Evolutionary conservation across 2,113 vertebrate genomes (phyloP).

Genomic region (Coreoperca whiteheadi): DNA sequence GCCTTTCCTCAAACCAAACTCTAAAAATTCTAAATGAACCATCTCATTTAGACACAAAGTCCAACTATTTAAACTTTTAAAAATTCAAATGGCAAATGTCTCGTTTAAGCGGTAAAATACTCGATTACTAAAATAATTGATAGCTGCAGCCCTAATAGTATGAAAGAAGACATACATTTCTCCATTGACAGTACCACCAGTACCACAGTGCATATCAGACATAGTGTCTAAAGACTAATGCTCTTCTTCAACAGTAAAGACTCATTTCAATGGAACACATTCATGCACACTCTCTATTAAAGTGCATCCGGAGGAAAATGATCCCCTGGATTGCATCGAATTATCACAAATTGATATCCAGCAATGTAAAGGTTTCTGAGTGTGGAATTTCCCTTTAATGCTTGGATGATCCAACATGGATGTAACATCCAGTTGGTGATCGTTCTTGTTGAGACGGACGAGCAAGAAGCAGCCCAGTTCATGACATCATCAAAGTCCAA

Average conservation of each 20-base stretch:
- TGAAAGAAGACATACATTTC: not conserved
- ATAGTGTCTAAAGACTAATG: not conserved
- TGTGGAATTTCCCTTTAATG: conserved; percentile 26
- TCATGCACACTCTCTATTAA: not conserved
- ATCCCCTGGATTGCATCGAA: not conserved
- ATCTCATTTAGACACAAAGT: conserved; percentile 15
- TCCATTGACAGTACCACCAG: not conserved
- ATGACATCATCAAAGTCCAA: conserved; percentile 65
- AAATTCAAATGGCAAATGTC: not conserved
- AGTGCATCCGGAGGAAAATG: not conserved
- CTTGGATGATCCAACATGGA: conserved; percentile 30
- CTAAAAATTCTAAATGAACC: conserved; percentile 43
- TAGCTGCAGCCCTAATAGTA: too few species aligned
- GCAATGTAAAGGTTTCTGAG: conserved; percentile 1
- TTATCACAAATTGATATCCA: conserved; percentile 8
- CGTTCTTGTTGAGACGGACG: conserved; percentile 9
- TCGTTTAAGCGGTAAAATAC: too few species aligned
- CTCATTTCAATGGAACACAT: not conserved
- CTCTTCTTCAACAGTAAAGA: not conserved
- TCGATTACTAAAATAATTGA: too few species aligned
- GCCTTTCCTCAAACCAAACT: conserved; percentile 47
- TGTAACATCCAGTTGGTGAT: conserved; percentile 21
- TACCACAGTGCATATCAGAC: not conserved
- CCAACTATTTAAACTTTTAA: not conserved
- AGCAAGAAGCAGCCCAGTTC: conserved; percentile 33